phyloP scores from a whole-genome alignment of 2,113 vertebrate genomes.

The Galbula dea region DNA sequence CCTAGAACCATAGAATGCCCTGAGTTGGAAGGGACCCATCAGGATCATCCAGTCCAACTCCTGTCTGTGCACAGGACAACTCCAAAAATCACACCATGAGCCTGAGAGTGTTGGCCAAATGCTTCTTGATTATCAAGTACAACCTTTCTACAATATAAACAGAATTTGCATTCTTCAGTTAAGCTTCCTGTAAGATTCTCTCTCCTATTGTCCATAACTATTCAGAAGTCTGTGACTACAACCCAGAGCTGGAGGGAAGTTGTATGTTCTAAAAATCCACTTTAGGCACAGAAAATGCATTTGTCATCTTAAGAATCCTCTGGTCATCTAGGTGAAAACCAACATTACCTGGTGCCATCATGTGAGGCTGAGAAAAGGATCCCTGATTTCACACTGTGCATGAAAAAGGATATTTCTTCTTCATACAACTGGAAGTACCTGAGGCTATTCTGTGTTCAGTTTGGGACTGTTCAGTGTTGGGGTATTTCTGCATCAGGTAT shows the following conservation, averaged over 20 bases:
- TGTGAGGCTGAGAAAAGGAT: neutral
- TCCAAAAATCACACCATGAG: too few relatives aligned
- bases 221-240: neutral
- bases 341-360: neutral
- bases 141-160: neutral
- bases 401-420: neutral
- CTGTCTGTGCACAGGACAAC: too few relatives aligned
- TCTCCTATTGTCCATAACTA: neutral
- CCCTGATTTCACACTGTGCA: neutral
- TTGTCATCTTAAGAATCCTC: neutral
- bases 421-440: neutral
- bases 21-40: too few relatives aligned
- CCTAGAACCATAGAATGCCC: too few relatives aligned
- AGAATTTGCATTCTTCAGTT: neutral
- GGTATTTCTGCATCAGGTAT: neutral
- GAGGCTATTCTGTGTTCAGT: neutral
- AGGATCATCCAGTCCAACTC: too few relatives aligned
- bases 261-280: neutral
- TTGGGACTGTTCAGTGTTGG: neutral
- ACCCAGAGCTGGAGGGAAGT: neutral
- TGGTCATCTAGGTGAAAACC: neutral
- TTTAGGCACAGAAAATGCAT: neutral
- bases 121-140: too few relatives aligned
- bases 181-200: neutral
- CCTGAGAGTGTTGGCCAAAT: too few relatives aligned